Percentiles rank a stretch among this genome's conserved stretches.
Evolutionary conservation across 2,113 vertebrate genomes (phyloP).

Genomic region (Ahaetulla prasina): DNA sequence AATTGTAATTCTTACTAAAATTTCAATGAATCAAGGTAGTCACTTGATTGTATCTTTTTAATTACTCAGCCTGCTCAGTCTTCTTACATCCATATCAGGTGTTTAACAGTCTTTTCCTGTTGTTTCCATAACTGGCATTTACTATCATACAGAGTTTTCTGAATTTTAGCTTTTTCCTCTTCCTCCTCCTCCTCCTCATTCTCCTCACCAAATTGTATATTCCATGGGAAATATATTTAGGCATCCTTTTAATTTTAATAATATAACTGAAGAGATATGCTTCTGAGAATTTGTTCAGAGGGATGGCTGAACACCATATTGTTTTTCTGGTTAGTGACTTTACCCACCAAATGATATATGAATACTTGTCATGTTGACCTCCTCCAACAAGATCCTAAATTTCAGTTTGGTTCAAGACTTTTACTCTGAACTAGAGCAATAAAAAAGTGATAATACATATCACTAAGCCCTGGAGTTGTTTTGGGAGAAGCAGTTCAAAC

Average conservation of each 20-base stretch:
- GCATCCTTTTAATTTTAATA: neutral
- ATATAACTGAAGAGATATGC: neutral
- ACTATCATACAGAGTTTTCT: neutral
- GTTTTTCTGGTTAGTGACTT: neutral
- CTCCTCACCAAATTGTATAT: neutral
- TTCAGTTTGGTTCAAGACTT: neutral
- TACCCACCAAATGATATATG: neutral
- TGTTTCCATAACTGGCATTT: neutral
- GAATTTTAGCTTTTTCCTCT: neutral
- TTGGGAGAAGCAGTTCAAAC: neutral
- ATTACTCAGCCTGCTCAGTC: neutral
- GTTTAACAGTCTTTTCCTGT: neutral
- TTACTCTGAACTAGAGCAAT: neutral
- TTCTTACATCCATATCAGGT: neutral
- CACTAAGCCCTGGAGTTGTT: neutral
- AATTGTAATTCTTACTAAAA: neutral
- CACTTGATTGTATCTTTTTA: neutral
- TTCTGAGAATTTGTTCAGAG: neutral
- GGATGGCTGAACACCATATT: neutral
- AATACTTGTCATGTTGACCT: neutral
- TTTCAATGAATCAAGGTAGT: neutral
- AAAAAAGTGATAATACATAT: neutral
- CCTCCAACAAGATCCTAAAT: neutral
- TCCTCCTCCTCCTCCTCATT: neutral
- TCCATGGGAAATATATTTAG: neutral